phyloP scores from a whole-genome alignment of 2,888 invertebrate genomes.

The Scaeva pyrastri region DNA sequence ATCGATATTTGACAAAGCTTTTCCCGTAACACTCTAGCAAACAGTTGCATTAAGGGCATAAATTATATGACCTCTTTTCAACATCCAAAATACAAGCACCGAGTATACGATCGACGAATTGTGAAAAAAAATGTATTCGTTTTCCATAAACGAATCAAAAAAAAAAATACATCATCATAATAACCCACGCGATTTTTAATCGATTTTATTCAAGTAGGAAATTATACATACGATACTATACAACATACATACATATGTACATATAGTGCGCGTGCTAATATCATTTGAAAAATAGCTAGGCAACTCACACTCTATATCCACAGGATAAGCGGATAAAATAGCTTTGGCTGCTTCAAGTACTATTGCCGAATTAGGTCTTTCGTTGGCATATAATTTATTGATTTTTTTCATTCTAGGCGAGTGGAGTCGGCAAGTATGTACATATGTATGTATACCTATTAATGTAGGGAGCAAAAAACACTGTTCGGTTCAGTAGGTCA shows the following conservation, averaged over 20 bases:
- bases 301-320: not conserved
- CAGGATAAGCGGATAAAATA: constrained; percentile 31
- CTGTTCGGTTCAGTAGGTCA: not conserved
- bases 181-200: constrained; percentile 32
- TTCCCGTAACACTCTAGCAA: constrained; percentile 1
- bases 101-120: not conserved
- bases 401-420: not conserved
- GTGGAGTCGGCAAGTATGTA: not conserved
- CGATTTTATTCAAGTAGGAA: constrained; percentile 20
- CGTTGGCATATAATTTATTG: constrained; percentile 33
- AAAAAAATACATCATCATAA: constrained; percentile 29
- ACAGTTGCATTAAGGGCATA: constrained; percentile 30
- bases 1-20: constrained; percentile 38
- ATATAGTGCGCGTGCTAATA: constrained; percentile 21
- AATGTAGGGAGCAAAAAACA: not conserved
- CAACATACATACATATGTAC: no score
- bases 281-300: constrained; percentile 17
- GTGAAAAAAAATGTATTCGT: not conserved
- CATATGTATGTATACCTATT: no score
- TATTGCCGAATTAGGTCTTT: constrained; percentile 24
- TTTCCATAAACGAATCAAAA: not conserved
- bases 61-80: constrained; percentile 41
- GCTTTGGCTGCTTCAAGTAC: constrained; percentile 38
- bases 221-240: not conserved
- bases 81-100: not conserved